Conservation (phyloP, 2,113 vertebrate genomes). For the Prochilodus magdalenae region DNA sequence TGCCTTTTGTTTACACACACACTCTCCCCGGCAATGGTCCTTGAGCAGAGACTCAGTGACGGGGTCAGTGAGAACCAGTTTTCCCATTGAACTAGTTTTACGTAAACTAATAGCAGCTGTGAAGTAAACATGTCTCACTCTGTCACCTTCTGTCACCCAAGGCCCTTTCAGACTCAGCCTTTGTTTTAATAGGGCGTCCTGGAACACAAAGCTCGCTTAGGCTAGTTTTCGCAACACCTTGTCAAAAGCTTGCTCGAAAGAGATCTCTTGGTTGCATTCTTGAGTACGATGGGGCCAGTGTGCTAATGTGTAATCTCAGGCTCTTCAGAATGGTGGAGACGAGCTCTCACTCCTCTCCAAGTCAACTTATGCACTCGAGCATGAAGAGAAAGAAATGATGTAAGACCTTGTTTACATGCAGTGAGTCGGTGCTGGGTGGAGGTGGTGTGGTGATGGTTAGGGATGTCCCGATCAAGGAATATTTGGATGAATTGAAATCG, state of each 20-base stretch:
- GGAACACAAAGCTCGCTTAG: neutral
- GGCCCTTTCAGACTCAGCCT: slow-evolving; percentile 10
- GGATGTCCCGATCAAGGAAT: neutral
- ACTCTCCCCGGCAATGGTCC: slow-evolving; percentile 58
- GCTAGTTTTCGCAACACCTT: neutral
- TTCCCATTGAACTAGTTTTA: slow-evolving; percentile 53
- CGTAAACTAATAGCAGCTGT: slow-evolving; percentile 58
- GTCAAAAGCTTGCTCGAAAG: neutral
- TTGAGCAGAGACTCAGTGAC: slow-evolving; percentile 57
- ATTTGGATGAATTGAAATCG: neutral
- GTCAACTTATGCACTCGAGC: slow-evolving; percentile 57
- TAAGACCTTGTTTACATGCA: slow-evolving; percentile 69
- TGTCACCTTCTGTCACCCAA: neutral
- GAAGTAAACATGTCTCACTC: slow-evolving; percentile 48
- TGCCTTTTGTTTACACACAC: slow-evolving; percentile 72
- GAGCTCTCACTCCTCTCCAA: neutral
- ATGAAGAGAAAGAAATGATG: slow-evolving; percentile 75
- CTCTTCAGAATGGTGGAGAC: neutral
- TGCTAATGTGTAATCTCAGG: slow-evolving; percentile 24
- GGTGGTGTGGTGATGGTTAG: neutral
- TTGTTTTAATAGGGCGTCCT: neutral
- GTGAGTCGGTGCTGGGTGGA: slow-evolving; percentile 56
- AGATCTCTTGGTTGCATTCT: neutral
- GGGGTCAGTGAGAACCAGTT: slow-evolving; percentile 39
- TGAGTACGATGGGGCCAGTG: slow-evolving; percentile 48